A percentile compares a stretch with the other conserved stretches of the same genome.
phyloP scores from a whole-genome alignment of 2,113 vertebrate genomes.

The Prinia subflava region DNA sequence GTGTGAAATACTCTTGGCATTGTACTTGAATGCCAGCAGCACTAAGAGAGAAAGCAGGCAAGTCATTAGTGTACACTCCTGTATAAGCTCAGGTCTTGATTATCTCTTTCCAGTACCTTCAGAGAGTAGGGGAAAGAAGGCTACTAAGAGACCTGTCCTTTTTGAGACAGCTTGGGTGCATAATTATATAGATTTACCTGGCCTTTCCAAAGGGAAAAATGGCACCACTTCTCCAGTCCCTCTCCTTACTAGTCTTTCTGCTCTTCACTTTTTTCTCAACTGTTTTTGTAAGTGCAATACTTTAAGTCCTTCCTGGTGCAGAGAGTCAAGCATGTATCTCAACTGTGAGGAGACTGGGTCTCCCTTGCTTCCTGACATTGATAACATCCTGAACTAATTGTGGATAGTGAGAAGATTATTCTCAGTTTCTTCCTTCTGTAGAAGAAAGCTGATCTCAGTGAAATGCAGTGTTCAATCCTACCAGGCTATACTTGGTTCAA shows the following conservation, averaged over 20 bases:
- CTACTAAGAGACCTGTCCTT: conserved; percentile 35
- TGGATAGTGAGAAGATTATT: not conserved
- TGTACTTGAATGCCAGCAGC: conserved; percentile 48
- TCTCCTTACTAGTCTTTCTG: not conserved
- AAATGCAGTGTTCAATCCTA: not conserved
- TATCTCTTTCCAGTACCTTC: conserved; percentile 44
- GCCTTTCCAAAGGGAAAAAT: conserved; percentile 25
- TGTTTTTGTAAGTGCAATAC: not conserved
- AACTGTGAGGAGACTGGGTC: not conserved
- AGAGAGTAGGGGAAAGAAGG: not conserved
- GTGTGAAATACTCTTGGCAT: conserved; percentile 38
- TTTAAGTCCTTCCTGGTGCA: not conserved
- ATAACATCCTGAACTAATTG: not conserved
- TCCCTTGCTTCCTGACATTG: not conserved
- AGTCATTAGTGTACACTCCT: conserved; percentile 61
- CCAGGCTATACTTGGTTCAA: not conserved
- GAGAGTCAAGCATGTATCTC: not conserved
- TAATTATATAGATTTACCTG: conserved; percentile 56
- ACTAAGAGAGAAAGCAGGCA: conserved; percentile 21
- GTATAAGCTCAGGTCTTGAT: conserved; percentile 47
- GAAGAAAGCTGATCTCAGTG: not conserved
- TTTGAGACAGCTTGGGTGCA: conserved; percentile 13
- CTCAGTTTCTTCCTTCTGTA: not conserved
- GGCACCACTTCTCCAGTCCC: not conserved
- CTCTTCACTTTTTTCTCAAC: not conserved